Evolutionary conservation across 2,888 invertebrate species (phyloP).

Genomic region (Melanostoma scalare): DNA sequence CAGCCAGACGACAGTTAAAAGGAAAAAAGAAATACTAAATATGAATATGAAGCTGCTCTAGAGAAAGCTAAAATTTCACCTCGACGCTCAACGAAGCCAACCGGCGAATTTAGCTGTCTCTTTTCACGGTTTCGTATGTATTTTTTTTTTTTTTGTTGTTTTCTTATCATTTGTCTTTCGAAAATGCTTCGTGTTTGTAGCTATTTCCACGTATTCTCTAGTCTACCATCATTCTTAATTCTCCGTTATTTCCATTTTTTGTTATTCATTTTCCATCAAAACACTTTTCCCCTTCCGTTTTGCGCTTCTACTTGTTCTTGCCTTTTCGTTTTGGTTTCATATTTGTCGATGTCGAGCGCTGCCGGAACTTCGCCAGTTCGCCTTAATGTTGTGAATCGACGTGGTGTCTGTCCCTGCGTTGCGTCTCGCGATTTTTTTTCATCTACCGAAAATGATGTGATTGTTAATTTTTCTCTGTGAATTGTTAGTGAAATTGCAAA

Average conservation of each 20-base stretch:
- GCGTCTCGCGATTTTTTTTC: slow-evolving; percentile 62
- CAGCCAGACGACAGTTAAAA: too few species aligned
- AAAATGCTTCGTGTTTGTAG: slow-evolving; percentile 42
- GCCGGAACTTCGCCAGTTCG: slow-evolving; percentile 70
- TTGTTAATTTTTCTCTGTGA: slow-evolving; percentile 48
- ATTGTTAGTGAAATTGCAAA: slow-evolving; percentile 48
- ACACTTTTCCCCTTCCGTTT: slow-evolving; percentile 44
- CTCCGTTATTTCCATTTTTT: slow-evolving; percentile 36
- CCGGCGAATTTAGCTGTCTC: slow-evolving; percentile 57
- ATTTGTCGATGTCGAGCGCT: slow-evolving; percentile 40
- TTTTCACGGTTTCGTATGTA: slow-evolving; percentile 46
- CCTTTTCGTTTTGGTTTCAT: slow-evolving; percentile 26
- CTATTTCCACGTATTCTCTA: slow-evolving; percentile 7
- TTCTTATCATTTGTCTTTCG: slow-evolving; percentile 44
- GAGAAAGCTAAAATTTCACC: not conserved
- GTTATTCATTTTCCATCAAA: slow-evolving; percentile 44
- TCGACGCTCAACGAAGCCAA: not conserved
- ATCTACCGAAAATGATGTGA: slow-evolving; percentile 62
- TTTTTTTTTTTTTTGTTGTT: slow-evolving; percentile 63
- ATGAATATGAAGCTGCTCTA: too few species aligned
- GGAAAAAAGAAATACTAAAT: too few species aligned
- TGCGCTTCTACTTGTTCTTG: slow-evolving; percentile 17
- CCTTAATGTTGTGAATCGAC: slow-evolving; percentile 71
- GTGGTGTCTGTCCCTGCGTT: slow-evolving; percentile 57
- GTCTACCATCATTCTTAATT: slow-evolving; percentile 24